A percentile compares a stretch with the other conserved stretches of the same genome.
These are phyloP conservation scores for Heliothis peltigera DNA, from an alignment of 2,888 invertebrate species.

Conservation along the genomic window DNA sequence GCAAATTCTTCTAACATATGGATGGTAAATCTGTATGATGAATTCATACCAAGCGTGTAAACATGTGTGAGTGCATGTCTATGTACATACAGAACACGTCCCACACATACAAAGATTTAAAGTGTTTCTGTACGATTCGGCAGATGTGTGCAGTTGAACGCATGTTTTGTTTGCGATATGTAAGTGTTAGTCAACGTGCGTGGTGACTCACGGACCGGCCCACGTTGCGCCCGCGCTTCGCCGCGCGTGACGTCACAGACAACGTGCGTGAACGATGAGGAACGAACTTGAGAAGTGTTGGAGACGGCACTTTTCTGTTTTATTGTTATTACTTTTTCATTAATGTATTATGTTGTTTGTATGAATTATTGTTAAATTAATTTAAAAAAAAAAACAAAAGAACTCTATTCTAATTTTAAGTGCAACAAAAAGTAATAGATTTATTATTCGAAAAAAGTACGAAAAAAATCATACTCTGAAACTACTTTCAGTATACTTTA, in stretches of 20 bases:
- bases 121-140: constrained; percentile 15
- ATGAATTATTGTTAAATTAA: too few species aligned
- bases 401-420: too few species aligned
- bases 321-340: too few species aligned
- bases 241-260: constrained; percentile 50
- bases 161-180: constrained; percentile 13
- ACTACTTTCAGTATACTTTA: background rate
- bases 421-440: too few species aligned
- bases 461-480: background rate
- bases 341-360: too few species aligned
- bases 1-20: constrained; percentile 9
- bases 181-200: constrained; percentile 57
- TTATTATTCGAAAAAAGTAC: too few species aligned
- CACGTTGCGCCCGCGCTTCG: constrained; percentile 61
- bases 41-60: too few species aligned
- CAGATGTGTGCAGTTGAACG: constrained; percentile 4
- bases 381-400: too few species aligned
- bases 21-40: background rate
- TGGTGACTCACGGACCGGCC: constrained; percentile 53
- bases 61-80: too few species aligned
- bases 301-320: background rate
- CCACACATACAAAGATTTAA: too few species aligned
- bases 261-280: constrained; percentile 61
- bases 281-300: constrained; percentile 19
- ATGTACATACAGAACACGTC: too few species aligned